Percentiles rank a stretch among this genome's conserved stretches.
These are phyloP conservation scores for Xestia sexstrigata DNA, from an alignment of 2,888 invertebrate species.

Conservation along the genomic window DNA sequence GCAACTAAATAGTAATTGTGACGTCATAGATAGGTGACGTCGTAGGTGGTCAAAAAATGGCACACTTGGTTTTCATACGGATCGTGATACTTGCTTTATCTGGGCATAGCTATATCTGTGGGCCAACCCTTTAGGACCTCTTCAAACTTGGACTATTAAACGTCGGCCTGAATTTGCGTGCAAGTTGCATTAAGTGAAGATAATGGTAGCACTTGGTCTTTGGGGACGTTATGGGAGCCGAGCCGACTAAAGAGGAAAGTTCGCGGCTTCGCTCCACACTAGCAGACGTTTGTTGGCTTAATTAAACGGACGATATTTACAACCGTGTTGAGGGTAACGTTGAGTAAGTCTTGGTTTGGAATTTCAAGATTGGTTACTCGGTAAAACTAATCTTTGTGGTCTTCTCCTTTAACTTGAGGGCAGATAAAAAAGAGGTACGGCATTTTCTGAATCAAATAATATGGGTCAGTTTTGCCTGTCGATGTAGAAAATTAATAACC, in stretches of 20 bases:
- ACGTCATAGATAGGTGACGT: too few relatives aligned
- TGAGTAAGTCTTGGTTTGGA: conserved; percentile 2
- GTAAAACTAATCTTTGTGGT: background rate
- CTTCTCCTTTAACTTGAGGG: background rate
- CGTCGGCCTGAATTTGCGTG: conserved; percentile 72
- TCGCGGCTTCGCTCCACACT: conserved; percentile 46
- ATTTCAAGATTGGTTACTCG: conserved; percentile 5
- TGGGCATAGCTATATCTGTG: conserved; percentile 6
- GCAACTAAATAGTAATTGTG: background rate
- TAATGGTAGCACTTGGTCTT: conserved; percentile 71
- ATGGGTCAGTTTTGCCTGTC: background rate
- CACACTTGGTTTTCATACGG: too few relatives aligned
- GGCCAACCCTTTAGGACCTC: conserved; percentile 69
- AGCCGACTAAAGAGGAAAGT: conserved; percentile 62
- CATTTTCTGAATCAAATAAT: background rate
- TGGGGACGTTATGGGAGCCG: conserved; percentile 60
- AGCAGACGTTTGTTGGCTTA: conserved; percentile 55
- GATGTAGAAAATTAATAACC: too few relatives aligned
- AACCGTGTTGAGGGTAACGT: conserved; percentile 46
- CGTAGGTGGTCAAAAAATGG: too few relatives aligned
- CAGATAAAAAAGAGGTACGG: background rate
- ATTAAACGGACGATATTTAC: conserved; percentile 61
- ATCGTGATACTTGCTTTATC: too few relatives aligned
- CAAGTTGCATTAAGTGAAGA: conserved; percentile 75
- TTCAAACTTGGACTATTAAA: conserved; percentile 78